These are phyloP conservation scores for Heteromyza rotundicornis DNA, from an alignment of 2,888 invertebrate genomes.

Conservation along the genomic window DNA sequence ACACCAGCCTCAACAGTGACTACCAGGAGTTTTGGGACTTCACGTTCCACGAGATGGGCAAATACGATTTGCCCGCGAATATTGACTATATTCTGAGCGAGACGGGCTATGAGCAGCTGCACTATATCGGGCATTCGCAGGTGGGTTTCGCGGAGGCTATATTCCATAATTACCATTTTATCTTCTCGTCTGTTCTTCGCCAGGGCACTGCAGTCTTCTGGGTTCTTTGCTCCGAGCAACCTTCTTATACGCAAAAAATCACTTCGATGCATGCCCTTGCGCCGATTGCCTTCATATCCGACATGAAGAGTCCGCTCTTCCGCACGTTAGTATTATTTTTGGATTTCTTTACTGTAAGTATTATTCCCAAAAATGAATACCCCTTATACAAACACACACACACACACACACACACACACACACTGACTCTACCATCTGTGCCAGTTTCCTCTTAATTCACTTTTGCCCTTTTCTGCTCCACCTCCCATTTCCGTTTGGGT, in stretches of 20 bases:
- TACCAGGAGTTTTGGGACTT: slow-evolving; percentile 68
- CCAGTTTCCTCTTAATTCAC: slow-evolving; percentile 5
- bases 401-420: not conserved
- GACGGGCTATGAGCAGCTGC: slow-evolving; percentile 70
- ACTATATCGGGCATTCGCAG: slow-evolving; percentile 83
- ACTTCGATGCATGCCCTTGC: slow-evolving; percentile 66
- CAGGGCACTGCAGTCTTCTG: slow-evolving; percentile 69
- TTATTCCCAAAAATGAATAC: not conserved
- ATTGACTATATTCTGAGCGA: slow-evolving; percentile 73
- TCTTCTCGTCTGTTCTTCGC: slow-evolving; percentile 3
- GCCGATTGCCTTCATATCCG: slow-evolving; percentile 66
- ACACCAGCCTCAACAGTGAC: slow-evolving; percentile 56
- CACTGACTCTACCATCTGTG: too few species aligned
- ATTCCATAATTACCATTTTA: too few species aligned
- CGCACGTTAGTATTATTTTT: slow-evolving; percentile 57
- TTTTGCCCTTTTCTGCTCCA: not conserved
- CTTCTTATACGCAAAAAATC: slow-evolving; percentile 66
- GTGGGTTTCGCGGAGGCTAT: too few species aligned
- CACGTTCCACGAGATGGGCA: slow-evolving; percentile 77
- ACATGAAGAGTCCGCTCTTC: slow-evolving; percentile 63
- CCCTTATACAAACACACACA: not conserved
- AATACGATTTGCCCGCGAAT: slow-evolving; percentile 80
- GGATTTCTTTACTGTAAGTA: slow-evolving; percentile 57
- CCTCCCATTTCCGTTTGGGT: slow-evolving; percentile 1
- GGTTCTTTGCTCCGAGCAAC: slow-evolving; percentile 65